Evolutionary conservation across 2,113 vertebrate species (phyloP), one percentile per base, ranked within the genome.

Genomic region (Tyto alba): DNA sequence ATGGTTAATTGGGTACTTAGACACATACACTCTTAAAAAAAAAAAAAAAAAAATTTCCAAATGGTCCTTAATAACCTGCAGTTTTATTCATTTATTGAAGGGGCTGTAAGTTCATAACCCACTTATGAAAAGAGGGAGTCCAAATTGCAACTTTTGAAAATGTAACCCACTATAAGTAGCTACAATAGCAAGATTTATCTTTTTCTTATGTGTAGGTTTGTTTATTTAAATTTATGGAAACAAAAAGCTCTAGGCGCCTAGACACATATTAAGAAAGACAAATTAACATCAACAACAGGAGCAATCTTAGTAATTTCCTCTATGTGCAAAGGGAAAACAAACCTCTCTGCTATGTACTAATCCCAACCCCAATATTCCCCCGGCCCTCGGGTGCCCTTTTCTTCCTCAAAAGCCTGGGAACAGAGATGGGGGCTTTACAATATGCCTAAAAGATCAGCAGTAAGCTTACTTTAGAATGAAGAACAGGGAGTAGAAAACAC

Each of bases 301-400:
- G 41, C 52, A 85, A 68, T 63, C 82, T 62, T 78, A 72, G 60
- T 88, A 91, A 95, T 95, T 95, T 96, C 94, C 96, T 95, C 69
- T 59, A 38, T 59, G 45, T 88, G 69, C 52, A 90, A 82, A 93
- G 59, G 50, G 73, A 93, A 95, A 93, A 88, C 43, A 92, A 93
- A 93, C 22, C 11, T 82, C 91, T 93, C 60, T 93, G 52, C 71
- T 82, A 22, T 29, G 63, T 63, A 82, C 52, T 95, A 95, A 95
- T 93, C 82, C 77, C 60, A 91, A 40, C 3, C 6, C 69, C 1
- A 85, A 50, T 77, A 75, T 71, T 90, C 11, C 71, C 38, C 52
- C 41, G 82, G 60, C 82, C 82, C 88, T 79, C 60, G 85, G 74
- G 60, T 92, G 74, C 60, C 69, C 75, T 95, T 32, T 57, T 59